Evolutionary conservation across 1,140 invertebrate genomes (phyloP), one percentile per base, ranked within the genome.

Genomic region (Danaus melanippus): DNA sequence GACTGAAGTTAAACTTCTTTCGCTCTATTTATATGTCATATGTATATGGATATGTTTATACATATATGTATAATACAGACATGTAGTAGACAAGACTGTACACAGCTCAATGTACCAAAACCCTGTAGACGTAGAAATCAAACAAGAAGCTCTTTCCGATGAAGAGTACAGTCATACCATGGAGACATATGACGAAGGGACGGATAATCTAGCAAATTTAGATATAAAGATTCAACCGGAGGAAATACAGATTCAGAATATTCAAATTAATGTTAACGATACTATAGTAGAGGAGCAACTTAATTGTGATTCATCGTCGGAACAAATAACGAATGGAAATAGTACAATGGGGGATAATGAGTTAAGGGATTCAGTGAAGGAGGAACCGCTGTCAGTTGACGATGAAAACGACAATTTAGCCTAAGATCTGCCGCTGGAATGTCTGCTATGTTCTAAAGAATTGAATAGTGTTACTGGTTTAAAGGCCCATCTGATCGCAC

Each of bases 401-500:
- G 74, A 76, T 8, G 67, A 79, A 9, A 46, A 43, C 8, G 75
- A 79, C 15, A 15, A 46, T 0, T 15, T 50, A 42, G 17, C 32
- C 1, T 47, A 53, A 0, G 79, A 82, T 12, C 43, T 85, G 17
- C 56, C 79, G 0, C 50, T 82, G 2, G 82, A 82, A 42, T 85
- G 82, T 55, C 65, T 85, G 58, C 57, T 85, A 39, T 85, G 82
- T 46, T 47, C 66, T 5, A 83, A 78, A 54, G 32, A 50, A 8
- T 79, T 85, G 46, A 63, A 74, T 12, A 76, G 72, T 64, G 64
- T 85, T 11, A 67, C 67, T 52, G 82, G 79, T 46, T 64, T 74
- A 9, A 60, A 86, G 82, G 79, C 79, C 5, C 82, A 86, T 47
- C 80, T 86, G 0, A 83, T 86, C 46, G 67, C 78, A 7, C 76